Base-by-base conservation (phyloP, 2,113 vertebrate species). In the Hystrix brachyura region DNA sequence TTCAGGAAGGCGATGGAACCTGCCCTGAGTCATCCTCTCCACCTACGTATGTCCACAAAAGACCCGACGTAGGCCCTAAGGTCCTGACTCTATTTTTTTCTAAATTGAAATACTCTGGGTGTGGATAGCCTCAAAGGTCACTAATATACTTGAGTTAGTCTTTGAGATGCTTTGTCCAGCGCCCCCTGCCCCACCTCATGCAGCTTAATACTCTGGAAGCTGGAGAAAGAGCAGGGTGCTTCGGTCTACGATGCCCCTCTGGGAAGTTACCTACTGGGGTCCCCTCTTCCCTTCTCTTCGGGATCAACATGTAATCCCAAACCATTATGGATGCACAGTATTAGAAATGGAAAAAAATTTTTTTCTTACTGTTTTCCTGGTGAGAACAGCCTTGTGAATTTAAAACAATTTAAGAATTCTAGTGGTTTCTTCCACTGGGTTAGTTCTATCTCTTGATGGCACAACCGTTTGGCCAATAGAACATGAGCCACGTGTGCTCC, bases 331-430 rank as follows among this genome's bases (percentile, higher is more conserved):
- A 62, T 51, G 65, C 38, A 38, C 38, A 38, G 38, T 43, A 65
- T 84, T 88, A 85, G 67, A 95, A 82, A 55, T 69, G 67, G 65
- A 7, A 13, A n/a, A 46, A 48, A 3, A 3, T 19, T 11, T 12
- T 67, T 67, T 60, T 80, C 74, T 72, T 72, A 82, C n/a, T 34
- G 0, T 79, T 55, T 81, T 51, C 59, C 23, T n/a, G 23, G 1
- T 60, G 48, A 90, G 15, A 78, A 7, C 25, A 92, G 12, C 3
- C 17, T 21, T 51, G 43, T 72, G n/a, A 72, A 53, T 90, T 81
- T 84, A 67, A 92, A 93, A 97, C 53, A 92, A 55, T 43, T 74
- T 38, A 86, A 93, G 46, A 84, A 46, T 51, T 38, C 59, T 71
- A 64, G 32, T 12, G 59, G 57, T 64, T 74, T 88, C 53, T 71